Base-by-base conservation (phyloP, 2,888 invertebrate species). In the Rapana venosa region DNA sequence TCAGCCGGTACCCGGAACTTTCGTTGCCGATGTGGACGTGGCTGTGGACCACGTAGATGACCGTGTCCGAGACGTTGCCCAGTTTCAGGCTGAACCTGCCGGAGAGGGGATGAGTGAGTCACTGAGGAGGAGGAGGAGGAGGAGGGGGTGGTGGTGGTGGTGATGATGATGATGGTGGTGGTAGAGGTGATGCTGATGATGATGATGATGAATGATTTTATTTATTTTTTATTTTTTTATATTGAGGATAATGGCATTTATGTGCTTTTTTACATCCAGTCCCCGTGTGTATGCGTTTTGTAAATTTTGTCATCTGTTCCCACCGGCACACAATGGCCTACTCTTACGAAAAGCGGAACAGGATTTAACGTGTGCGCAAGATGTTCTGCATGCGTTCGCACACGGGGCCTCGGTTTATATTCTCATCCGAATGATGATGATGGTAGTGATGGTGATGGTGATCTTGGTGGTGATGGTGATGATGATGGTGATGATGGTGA, bases 1-100 rank as follows among this genome's bases (percentile, higher is more conserved):
- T 17, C 85, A 85, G 85, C n/a, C 15, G n/a, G 58, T 26, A 85
- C n/a, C n/a, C 26, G 15, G 84, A n/a, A 30, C 85, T 85, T 58
- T 85, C 58, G 85, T 85, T 85, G 58, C 58, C 58, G 85, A 85
- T 61, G 85, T 58, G 56, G 30, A 58, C 85, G 58, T 85, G 11
- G 58, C 47, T 58, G 58, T 85, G 30, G 58, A 47, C 17, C 30
- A 58, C 22, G 58, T 58, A 85, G 30, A 17, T 26, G 30, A 58
- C 58, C 30, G 26, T 0, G 36, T 56, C 58, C n/a, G 85, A 56
- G 26, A 13, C 22, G 30, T 58, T 56, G n/a, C 17, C 58, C 85
- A 58, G 32, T n/a, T 58, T 85, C 15, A 85, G 8, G 85, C 58
- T 85, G 85, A 85, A 85, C 30, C 85, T 85, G 85, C 5, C 17